These are phyloP conservation scores for Sciurus vulgaris DNA, from an alignment of 2,797 vertebrate species.

Conservation along the genomic window DNA sequence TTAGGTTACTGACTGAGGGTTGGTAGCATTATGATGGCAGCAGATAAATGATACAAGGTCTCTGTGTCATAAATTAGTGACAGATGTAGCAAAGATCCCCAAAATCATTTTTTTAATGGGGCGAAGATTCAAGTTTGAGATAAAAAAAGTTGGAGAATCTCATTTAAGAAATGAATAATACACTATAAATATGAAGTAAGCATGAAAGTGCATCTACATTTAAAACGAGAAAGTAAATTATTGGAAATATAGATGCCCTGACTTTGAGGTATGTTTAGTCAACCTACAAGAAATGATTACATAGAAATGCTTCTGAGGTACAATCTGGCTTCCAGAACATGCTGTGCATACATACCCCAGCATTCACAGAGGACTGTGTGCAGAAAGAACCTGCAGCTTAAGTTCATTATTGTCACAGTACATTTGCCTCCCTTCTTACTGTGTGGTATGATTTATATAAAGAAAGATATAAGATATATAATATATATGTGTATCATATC, in stretches of 20 bases:
- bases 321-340: neutral
- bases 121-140: neutral
- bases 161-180: neutral
- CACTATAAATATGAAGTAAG: neutral
- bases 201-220: conserved; percentile 18
- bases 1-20: neutral
- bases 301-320: neutral
- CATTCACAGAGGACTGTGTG: neutral
- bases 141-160: neutral
- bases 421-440: neutral
- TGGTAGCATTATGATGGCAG: neutral
- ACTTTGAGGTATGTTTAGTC: neutral
- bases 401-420: neutral
- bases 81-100: neutral
- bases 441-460: neutral
- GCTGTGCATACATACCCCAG: neutral
- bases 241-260: neutral
- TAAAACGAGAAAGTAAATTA: neutral
- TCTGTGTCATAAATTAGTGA: neutral
- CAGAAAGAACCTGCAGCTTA: neutral
- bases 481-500: no score
- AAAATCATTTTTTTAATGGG: neutral
- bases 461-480: neutral
- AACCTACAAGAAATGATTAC: neutral
- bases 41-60: neutral